Evolutionary conservation across 1,140 invertebrate species (phyloP), one percentile per base, ranked within the genome.

Genomic region (Calephelis nemesis): DNA sequence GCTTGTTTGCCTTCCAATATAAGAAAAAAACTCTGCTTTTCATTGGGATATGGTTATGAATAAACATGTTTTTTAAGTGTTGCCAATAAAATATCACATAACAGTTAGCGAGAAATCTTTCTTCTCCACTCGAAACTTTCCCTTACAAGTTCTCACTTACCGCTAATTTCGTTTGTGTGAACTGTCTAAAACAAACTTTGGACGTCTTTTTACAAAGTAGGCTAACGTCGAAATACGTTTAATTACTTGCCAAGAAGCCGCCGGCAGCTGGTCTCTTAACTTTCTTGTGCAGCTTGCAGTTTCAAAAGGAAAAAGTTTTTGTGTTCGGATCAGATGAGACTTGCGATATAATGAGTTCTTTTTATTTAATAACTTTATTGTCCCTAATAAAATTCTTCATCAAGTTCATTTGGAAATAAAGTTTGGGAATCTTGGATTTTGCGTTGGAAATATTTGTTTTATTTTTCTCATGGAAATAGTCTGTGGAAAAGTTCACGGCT

Each of bases 211-310:
- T 74, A 74, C 72, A 69, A 71, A 74, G 72, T 75, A 74, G 74
- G 70, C 76, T 73, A 73, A 75, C 68, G 74, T 75, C 64, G 77
- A 75, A 83, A 79, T 81, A 84, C 77, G 77, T 84, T 82, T 86
- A 86, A 84, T 86, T 86, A 84, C 82, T 83, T 78, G 82, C 75
- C 74, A 82, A 78, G 81, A 78, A 79, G 69, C 70, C 68, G 69
- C 71, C 79, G 81, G 78, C 78, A 82, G 79, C 78, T 86, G 84
- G 70, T 78, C 66, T 63, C 66, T 12, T 45, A 86, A 83, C 68
- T 81, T 85, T 77, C 74, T 77, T 76, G 73, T 80, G 78, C 81
- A 75, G 74, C 75, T 63, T 65, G 77, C 72, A 74, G 73, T 62
- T 66, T 77, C 67, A 73, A 78, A 75, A 74, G 68, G 74, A 77